phyloP scores from a whole-genome alignment of 2,797 vertebrate species.

The Neopelma chrysocephalum region DNA sequence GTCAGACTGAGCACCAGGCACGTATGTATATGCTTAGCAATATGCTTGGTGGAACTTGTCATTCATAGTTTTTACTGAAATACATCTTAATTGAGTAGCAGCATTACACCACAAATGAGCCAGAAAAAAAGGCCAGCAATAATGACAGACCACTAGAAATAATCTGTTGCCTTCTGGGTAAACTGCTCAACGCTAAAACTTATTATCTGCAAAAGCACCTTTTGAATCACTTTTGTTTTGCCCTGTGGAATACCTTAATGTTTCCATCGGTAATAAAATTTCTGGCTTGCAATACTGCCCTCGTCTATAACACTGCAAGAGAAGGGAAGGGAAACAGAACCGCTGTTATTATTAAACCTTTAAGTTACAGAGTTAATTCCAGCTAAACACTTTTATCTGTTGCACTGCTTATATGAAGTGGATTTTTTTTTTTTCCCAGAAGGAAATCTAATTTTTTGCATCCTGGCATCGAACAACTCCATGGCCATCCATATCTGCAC shows the following conservation, averaged over 20 bases:
- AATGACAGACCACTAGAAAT: constrained; percentile 52
- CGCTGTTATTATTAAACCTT: constrained; percentile 55
- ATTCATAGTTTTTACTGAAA: background rate
- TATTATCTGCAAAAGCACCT: constrained; percentile 68
- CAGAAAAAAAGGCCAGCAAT: constrained; percentile 33
- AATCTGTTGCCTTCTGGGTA: constrained; percentile 48
- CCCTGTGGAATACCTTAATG: constrained; percentile 70
- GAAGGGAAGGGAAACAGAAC: constrained; percentile 4
- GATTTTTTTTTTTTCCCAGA: background rate
- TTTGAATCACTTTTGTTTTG: constrained; percentile 75
- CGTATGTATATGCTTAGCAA: background rate
- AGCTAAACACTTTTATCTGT: constrained; percentile 44
- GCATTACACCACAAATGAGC: constrained; percentile 53
- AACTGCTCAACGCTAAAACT: constrained; percentile 59
- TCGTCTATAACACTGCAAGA: constrained; percentile 29
- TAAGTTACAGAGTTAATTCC: constrained; percentile 53
- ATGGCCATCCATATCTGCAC: background rate
- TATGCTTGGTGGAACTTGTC: background rate
- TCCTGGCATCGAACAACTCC: background rate
- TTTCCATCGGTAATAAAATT: constrained; percentile 67
- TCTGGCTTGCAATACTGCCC: constrained; percentile 48
- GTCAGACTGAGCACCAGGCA: background rate
- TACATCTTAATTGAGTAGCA: constrained; percentile 53
- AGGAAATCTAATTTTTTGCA: constrained; percentile 38
- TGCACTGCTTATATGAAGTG: constrained; percentile 32